Evolutionary conservation across 2,888 invertebrate genomes (phyloP).

Genomic region (Aphelenchoides bicaudatus): DNA sequence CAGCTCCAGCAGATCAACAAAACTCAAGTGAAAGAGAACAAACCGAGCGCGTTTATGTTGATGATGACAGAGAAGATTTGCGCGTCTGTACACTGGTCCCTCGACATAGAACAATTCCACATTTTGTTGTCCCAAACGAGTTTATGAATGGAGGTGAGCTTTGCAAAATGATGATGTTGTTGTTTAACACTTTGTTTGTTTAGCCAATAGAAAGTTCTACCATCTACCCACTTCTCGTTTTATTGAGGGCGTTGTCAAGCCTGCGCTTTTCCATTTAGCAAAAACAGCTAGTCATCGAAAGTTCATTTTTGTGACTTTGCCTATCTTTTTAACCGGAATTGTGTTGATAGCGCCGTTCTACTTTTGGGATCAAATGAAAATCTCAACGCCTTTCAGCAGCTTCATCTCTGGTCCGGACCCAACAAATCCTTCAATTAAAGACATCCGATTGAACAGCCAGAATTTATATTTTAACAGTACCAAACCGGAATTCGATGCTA

Average conservation of each 20-base stretch:
- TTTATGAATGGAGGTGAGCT: neutral
- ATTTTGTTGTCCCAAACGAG: neutral
- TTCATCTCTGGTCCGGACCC: slow-evolving; percentile 21
- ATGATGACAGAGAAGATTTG: slow-evolving; percentile 4
- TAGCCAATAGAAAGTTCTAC: too few species aligned
- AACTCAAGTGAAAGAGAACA: too few species aligned
- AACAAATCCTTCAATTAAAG: neutral
- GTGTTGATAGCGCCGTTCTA: slow-evolving; percentile 12
- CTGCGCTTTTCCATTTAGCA: slow-evolving; percentile 50
- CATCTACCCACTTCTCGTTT: slow-evolving; percentile 42
- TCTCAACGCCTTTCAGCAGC: slow-evolving; percentile 10
- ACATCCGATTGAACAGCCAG: neutral
- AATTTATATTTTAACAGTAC: slow-evolving; percentile 48
- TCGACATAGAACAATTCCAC: neutral
- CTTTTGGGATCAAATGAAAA: slow-evolving; percentile 18
- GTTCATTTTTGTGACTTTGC: slow-evolving; percentile 26
- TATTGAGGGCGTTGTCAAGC: slow-evolving; percentile 43
- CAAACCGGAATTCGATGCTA: slow-evolving; percentile 49
- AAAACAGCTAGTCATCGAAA: slow-evolving; percentile 45
- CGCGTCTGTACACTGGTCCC: slow-evolving; percentile 7
- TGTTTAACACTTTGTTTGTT: too few species aligned
- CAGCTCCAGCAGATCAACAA: neutral
- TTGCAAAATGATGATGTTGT: neutral
- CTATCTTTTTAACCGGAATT: slow-evolving; percentile 14
- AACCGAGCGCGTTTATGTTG: neutral